Percentiles rank a stretch among this genome's conserved stretches.
These are phyloP conservation scores for Blastobasis lacticolella DNA, from an alignment of 2,888 invertebrate genomes.

Conservation along the genomic window DNA sequence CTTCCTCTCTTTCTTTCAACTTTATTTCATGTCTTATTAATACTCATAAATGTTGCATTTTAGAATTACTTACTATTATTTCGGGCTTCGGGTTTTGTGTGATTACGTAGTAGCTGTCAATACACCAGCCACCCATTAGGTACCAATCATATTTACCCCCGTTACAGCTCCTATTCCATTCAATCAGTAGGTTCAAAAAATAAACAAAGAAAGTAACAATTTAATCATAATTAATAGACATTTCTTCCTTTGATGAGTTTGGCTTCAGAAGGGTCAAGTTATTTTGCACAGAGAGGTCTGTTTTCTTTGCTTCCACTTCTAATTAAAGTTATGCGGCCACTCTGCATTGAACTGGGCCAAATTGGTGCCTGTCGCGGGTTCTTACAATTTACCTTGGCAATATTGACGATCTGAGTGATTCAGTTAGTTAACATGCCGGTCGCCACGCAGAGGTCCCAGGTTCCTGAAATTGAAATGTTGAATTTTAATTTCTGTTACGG, in stretches of 20 bases:
- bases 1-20: no score
- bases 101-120: no score
- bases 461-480: no score
- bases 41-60: no score
- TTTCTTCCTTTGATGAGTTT: not conserved
- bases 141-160: not conserved
- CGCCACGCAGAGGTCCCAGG: no score
- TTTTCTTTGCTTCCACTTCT: conserved; percentile 51
- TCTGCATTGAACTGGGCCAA: not conserved
- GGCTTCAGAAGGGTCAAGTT: conserved; percentile 19
- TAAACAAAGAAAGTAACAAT: not conserved
- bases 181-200: no score
- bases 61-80: not conserved
- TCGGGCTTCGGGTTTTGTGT: not conserved
- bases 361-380: no score
- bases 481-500: no score
- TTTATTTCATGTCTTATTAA: no score
- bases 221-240: not conserved
- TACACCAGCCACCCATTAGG: not conserved
- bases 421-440: no score
- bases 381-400: no score
- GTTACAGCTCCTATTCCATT: not conserved
- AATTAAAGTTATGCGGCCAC: conserved; percentile 56
- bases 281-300: conserved; percentile 38
- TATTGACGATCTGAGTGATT: no score